Percentiles rank a stretch among this genome's conserved stretches.
These are phyloP conservation scores for Morus bassanus DNA, from an alignment of 2,797 vertebrate species.

Conservation along the genomic window DNA sequence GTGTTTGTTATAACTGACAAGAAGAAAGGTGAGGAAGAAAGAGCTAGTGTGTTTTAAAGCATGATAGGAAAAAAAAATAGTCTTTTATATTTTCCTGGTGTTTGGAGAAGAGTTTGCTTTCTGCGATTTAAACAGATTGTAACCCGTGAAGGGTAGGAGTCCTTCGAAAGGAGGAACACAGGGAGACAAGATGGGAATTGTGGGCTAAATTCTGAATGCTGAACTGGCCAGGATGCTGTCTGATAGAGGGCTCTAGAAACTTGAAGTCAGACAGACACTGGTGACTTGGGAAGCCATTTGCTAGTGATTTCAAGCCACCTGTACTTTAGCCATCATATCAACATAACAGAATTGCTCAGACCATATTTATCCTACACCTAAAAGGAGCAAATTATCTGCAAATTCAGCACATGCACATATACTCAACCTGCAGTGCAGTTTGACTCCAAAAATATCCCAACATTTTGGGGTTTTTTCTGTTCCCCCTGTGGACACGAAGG, in stretches of 20 bases:
- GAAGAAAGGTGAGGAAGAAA: conserved; percentile 33
- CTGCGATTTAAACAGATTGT: background rate
- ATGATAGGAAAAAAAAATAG: background rate
- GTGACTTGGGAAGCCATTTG: background rate
- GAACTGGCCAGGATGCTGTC: background rate
- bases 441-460: background rate
- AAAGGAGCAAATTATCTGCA: background rate
- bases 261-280: background rate
- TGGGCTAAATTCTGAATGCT: background rate
- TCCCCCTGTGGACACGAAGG: background rate
- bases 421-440: background rate
- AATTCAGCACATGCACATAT: background rate
- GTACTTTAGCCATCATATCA: background rate
- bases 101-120: background rate
- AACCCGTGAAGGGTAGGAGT: background rate
- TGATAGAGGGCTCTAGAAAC: background rate
- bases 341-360: background rate
- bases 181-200: background rate
- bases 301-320: background rate
- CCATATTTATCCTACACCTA: background rate
- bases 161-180: background rate
- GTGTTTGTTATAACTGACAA: conserved; percentile 33
- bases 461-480: background rate
- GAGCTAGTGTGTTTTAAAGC: background rate
- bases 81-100: background rate